Evolutionary conservation across 1,140 invertebrate genomes (phyloP).

Genomic region (Heliconius melpomene): DNA sequence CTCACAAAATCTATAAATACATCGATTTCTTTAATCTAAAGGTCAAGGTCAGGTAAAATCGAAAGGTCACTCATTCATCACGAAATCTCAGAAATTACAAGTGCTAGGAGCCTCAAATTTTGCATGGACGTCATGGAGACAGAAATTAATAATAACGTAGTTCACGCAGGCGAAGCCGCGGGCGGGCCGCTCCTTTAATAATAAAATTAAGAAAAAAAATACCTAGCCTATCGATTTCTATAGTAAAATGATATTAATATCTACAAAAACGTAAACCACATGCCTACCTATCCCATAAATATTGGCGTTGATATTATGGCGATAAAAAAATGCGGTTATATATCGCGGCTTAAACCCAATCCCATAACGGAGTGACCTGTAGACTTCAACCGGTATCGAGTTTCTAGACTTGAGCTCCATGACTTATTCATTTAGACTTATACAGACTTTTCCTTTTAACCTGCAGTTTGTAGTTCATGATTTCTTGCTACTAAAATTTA

Average conservation of each 20-base stretch:
- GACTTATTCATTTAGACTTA: conserved; percentile 29
- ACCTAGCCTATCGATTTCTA: too few relatives aligned
- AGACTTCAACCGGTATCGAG: conserved; percentile 27
- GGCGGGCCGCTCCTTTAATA: too few relatives aligned
- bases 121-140: too few relatives aligned
- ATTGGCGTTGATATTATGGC: conserved; percentile 5
- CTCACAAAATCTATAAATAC: too few relatives aligned
- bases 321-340: conserved; percentile 19
- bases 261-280: neutral
- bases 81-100: too few relatives aligned
- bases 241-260: neutral
- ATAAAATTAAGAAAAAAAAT: too few relatives aligned
- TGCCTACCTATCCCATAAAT: neutral
- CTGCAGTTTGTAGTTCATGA: conserved; percentile 2
- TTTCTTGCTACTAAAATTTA: neutral
- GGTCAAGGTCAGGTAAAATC: too few relatives aligned
- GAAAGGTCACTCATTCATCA: too few relatives aligned
- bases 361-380: conserved; percentile 32
- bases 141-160: too few relatives aligned
- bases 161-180: too few relatives aligned
- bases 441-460: conserved; percentile 16
- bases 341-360: conserved; percentile 30
- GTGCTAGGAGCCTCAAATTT: too few relatives aligned
- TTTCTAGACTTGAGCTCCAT: conserved; percentile 33
- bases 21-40: too few relatives aligned